A percentile compares a stretch with the other conserved stretches of the same genome.
Evolutionary conservation across 2,797 vertebrate species (phyloP).

Genomic region (Halcyon smyrnensis): DNA sequence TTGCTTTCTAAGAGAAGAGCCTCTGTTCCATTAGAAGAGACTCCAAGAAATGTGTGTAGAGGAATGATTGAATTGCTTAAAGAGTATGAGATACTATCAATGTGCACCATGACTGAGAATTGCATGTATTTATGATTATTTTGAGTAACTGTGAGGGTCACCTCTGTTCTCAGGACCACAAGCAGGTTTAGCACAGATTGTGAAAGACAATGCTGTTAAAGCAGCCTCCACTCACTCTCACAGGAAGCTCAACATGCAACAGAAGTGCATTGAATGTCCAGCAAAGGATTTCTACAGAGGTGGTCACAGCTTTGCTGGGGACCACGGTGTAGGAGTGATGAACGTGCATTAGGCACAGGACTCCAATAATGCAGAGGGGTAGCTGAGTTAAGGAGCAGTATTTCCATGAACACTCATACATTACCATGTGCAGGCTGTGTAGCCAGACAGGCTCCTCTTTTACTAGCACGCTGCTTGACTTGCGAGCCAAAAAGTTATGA

Average conservation of each 20-base stretch:
- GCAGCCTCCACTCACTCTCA: neutral
- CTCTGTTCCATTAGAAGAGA: neutral
- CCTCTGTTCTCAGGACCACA: neutral
- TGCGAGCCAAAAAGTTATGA: neutral
- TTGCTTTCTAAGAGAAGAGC: neutral
- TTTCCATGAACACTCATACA: neutral
- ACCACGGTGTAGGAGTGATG: neutral
- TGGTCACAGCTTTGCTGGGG: neutral
- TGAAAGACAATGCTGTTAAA: neutral
- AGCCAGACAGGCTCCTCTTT: neutral
- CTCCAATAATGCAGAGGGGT: neutral
- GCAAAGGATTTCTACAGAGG: neutral
- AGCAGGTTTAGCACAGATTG: neutral
- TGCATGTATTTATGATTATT: neutral
- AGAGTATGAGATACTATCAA: neutral
- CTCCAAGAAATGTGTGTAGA: neutral
- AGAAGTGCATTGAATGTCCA: neutral
- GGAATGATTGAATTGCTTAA: neutral
- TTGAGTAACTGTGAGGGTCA: neutral
- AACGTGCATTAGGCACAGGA: accelerated
- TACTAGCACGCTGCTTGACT: neutral
- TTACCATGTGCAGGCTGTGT: accelerated
- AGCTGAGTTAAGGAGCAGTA: neutral
- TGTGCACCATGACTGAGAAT: neutral
- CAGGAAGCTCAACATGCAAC: neutral